Conservation (phyloP, 2,888 invertebrate species). For the Colletes collaris region DNA sequence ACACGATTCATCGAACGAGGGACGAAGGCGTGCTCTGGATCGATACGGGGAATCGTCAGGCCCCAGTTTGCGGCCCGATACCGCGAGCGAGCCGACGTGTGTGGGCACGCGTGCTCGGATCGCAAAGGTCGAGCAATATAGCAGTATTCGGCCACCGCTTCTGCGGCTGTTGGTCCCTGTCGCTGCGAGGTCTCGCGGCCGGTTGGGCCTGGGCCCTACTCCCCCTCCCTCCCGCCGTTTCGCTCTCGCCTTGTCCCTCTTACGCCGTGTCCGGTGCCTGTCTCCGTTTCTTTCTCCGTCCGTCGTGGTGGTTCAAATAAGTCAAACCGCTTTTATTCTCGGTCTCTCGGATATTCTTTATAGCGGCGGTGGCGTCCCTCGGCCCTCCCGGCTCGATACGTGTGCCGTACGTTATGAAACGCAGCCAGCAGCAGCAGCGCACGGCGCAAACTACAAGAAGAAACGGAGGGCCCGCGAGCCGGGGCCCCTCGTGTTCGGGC, state of each 20-base stretch:
- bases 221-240: constrained; percentile 11
- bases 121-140: constrained; percentile 78
- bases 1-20: constrained; percentile 14
- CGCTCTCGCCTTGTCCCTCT: constrained; percentile 32
- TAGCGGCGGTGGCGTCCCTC: constrained; percentile 65
- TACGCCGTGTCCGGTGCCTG: constrained; percentile 14
- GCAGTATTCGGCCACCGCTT: constrained; percentile 76
- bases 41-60: constrained; percentile 29
- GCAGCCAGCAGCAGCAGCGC: constrained; percentile 52
- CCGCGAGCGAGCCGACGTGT: constrained; percentile 66
- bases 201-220: constrained; percentile 33
- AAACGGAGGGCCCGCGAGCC: constrained; percentile 72
- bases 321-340: constrained; percentile 80
- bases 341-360: constrained; percentile 80
- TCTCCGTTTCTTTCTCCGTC: constrained; percentile 44
- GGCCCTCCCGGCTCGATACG: constrained; percentile 45
- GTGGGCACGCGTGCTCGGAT: constrained; percentile 74
- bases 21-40: constrained; percentile 7
- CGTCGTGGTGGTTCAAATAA: constrained; percentile 76
- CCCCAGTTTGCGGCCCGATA: constrained; percentile 21
- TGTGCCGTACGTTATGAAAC: constrained; percentile 68
- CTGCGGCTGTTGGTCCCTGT: constrained; percentile 62
- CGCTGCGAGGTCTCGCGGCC: constrained; percentile 40
- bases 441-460: constrained; percentile 74
- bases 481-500: constrained; percentile 72